A percentile compares a stretch with the other conserved stretches of the same genome.
Evolutionary conservation across 2,113 vertebrate species (phyloP).

Genomic region (Nerophis lumbriciformis): DNA sequence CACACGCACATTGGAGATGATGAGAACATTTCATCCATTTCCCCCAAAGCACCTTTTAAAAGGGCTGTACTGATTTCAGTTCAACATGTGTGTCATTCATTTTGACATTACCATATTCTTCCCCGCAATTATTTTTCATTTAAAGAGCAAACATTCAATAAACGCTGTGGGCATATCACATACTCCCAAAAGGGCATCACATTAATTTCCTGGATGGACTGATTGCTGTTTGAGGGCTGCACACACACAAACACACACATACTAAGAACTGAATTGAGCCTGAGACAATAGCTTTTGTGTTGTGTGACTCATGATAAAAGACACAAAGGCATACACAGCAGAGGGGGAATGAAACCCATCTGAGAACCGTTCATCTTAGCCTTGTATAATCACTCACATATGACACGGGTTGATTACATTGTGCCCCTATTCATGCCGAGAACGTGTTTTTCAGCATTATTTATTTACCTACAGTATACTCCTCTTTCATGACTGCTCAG

Average conservation of each 20-base stretch:
- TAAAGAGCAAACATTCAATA: constrained; percentile 19
- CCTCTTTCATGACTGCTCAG: no score
- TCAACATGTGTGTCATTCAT: no score
- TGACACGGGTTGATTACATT: constrained; percentile 24
- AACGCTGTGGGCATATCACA: constrained; percentile 27
- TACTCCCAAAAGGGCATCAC: constrained; percentile 38
- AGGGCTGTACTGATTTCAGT: no score
- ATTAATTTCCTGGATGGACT: constrained; percentile 34
- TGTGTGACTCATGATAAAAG: constrained; percentile 47
- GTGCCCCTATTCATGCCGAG: constrained; percentile 24
- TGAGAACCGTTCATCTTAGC: constrained; percentile 54
- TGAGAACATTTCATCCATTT: constrained; percentile 30
- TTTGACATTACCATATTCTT: background rate
- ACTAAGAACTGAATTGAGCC: constrained; percentile 34
- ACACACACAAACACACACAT: background rate
- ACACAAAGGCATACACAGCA: constrained; percentile 33
- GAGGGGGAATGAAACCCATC: constrained; percentile 39
- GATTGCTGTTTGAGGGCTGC: constrained; percentile 34
- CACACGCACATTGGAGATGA: constrained; percentile 51
- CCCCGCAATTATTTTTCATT: constrained; percentile 4
- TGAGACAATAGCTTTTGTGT: constrained; percentile 41
- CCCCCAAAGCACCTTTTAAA: background rate
- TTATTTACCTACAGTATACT: no score
- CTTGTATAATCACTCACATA: constrained; percentile 35
- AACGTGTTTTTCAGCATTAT: constrained; percentile 7